A percentile compares a stretch with the other conserved stretches of the same genome.
These are phyloP conservation scores for Amblyopsis rosae DNA, from an alignment of 2,113 vertebrate genomes.

Conservation along the genomic window DNA sequence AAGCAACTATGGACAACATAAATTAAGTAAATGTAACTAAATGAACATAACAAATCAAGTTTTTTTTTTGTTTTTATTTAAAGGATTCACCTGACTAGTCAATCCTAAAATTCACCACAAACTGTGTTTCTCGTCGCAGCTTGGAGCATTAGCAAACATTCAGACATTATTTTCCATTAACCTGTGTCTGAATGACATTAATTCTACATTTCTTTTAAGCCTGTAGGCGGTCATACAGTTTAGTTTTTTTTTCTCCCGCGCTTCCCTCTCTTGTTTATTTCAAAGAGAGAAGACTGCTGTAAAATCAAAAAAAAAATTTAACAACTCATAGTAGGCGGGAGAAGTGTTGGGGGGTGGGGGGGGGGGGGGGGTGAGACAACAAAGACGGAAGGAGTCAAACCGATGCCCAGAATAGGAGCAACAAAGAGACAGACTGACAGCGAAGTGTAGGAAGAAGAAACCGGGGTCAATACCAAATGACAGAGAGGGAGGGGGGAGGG, in stretches of 20 bases:
- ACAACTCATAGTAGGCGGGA: conserved; percentile 45
- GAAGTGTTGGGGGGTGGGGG: not conserved
- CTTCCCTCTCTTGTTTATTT: conserved; percentile 35
- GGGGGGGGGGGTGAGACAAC: conserved; percentile 36
- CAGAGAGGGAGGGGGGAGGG: conserved; percentile 15
- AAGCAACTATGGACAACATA: too few species aligned
- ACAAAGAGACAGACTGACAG: conserved; percentile 40
- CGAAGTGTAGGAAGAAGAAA: conserved; percentile 30
- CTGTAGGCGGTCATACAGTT: conserved; percentile 22
- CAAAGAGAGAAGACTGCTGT: conserved; percentile 24
- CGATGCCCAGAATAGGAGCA: conserved; percentile 22
- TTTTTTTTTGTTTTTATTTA: too few species aligned
- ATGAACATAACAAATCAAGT: too few species aligned
- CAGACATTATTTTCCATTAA: conserved; percentile 32
- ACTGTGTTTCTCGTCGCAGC: too few species aligned
- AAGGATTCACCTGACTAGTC: too few species aligned
- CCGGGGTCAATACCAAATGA: conserved; percentile 7
- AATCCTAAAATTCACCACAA: too few species aligned
- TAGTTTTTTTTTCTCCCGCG: conserved; percentile 9
- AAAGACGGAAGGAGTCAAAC: conserved; percentile 37
- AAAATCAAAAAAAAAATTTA: conserved; percentile 27
- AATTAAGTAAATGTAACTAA: too few species aligned
- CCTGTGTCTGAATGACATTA: conserved; percentile 25
- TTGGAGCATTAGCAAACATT: too few species aligned
- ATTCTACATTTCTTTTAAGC: conserved; percentile 40